Base-by-base conservation (phyloP, 2,113 vertebrate genomes). In the Oryzias celebensis region DNA sequence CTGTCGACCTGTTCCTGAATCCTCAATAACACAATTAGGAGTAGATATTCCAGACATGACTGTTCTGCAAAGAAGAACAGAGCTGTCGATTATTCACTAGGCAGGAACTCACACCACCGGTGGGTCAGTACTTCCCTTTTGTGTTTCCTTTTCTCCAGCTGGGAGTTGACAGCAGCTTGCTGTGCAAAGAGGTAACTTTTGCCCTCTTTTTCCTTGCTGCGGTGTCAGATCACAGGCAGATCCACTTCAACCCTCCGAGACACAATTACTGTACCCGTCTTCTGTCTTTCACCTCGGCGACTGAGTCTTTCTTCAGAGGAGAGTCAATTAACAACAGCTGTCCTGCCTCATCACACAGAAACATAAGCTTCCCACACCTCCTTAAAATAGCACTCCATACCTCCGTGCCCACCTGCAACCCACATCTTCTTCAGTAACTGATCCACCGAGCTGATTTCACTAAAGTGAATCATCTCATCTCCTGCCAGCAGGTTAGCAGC, bases 211-310 rank as follows among this genome's bases (percentile, higher is more conserved):
- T 4, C n/a, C 41, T 43, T 36, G 24, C 59, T 15, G 7, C 46
- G 66, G 10, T 71, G 69, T 71, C 67, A 66, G 70, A 76, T 73
- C 65, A 46, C 57, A 62, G 52, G 42, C 22, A 14, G 58, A 61
- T 58, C 65, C 52, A 57, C 20, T 57, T 52, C 49, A 14, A 59
- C 62, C 81, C 62, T 46, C 14, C 17, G 65, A 81, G 77, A 72
- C 72, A 67, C 80, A 83, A 85, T 83, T 84, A 51, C 31, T 61
- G 47, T 61, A 78, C 68, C 80, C 57, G 49, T 43, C 58, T 74
- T 51, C 42, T 67, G 72, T 56, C 36, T 55, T 75, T 51, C 62
- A 52, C 62, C 59, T 73, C 63, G 52, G 14, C 69, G 47, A 24
- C 53, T 50, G 62, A 28, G 28, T 55, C 41, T 17, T 68, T 53